A percentile compares a stretch with the other conserved stretches of the same genome.
Evolutionary conservation across 2,797 vertebrate species (phyloP).

Genomic region (Ispidina picta): DNA sequence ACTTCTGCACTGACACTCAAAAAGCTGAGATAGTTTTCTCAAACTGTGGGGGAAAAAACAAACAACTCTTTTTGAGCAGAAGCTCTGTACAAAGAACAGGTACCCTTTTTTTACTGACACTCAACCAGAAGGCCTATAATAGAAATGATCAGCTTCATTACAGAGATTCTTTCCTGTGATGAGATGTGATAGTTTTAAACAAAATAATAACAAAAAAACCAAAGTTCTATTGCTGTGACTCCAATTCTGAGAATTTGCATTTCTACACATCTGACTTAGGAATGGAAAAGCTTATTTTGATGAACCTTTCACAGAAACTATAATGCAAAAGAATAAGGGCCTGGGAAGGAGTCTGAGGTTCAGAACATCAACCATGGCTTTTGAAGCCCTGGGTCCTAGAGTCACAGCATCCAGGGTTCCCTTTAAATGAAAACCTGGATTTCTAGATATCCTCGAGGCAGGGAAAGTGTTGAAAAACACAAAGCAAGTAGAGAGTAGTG

Average conservation of each 20-base stretch:
- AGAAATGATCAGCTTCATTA: neutral
- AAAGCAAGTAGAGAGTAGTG: rapidly evolving
- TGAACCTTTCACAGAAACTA: neutral
- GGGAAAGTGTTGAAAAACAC: neutral
- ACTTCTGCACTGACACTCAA: conserved; percentile 1
- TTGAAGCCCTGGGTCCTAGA: neutral
- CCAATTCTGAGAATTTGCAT: neutral
- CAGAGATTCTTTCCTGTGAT: neutral
- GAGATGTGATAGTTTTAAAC: neutral
- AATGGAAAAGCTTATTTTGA: neutral
- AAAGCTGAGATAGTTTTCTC: conserved; percentile 47
- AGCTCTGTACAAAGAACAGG: conserved; percentile 22
- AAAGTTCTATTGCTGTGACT: neutral
- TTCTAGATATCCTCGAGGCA: neutral
- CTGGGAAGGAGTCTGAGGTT: neutral
- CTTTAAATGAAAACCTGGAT: neutral
- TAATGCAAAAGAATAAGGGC: neutral
- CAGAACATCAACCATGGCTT: neutral
- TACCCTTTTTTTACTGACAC: neutral
- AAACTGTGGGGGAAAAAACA: neutral
- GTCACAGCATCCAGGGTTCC: neutral
- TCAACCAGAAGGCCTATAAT: neutral
- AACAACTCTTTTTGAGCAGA: conserved; percentile 23
- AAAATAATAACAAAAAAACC: neutral
- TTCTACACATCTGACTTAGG: neutral